Conservation (phyloP, 92 coral and sea anemone genomes). For the Bergia puertoricense region DNA sequence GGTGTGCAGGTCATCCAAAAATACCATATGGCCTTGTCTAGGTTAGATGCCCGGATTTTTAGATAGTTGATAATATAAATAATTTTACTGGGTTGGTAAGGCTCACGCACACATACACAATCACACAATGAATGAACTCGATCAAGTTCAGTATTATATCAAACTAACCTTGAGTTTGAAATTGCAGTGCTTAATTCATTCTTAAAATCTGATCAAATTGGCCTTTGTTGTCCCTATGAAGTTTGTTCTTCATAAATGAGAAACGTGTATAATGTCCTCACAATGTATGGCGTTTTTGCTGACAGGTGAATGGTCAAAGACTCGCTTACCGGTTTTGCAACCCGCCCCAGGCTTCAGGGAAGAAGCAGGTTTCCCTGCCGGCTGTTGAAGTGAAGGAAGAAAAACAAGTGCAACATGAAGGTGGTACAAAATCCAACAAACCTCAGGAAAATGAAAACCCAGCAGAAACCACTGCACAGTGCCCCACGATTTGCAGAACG, state of each 20-base stretch:
- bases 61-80: too few relatives aligned
- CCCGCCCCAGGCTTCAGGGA: conserved; percentile 51
- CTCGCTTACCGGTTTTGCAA: conserved; percentile 90
- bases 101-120: too few relatives aligned
- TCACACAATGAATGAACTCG: too few relatives aligned
- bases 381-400: not conserved
- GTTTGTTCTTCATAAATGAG: not conserved
- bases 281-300: not conserved
- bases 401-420: not conserved
- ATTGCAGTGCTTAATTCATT: not conserved
- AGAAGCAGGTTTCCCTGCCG: not conserved
- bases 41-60: too few relatives aligned
- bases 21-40: too few relatives aligned
- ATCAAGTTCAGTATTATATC: too few relatives aligned
- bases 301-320: conserved; percentile 91
- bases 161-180: too few relatives aligned
- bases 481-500: not conserved
- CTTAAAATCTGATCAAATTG: not conserved
- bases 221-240: not conserved
- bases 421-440: not conserved
- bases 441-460: not conserved
- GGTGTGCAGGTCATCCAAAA: too few relatives aligned
- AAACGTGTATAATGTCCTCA: not conserved
- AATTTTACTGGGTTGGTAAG: too few relatives aligned
- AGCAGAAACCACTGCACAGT: not conserved